Percentiles rank a stretch among this genome's conserved stretches.
Evolutionary conservation across 2,113 vertebrate species (phyloP).

Genomic region (rat (Rattus norvegicus)): GRCr8 NC_086033.1:84226501-84227000

Average conservation of each 20-base stretch:
- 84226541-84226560: neutral
- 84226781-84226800: neutral
- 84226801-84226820: constrained; percentile 60
- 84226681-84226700: neutral
- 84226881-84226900: constrained; percentile 83
- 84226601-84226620: neutral
- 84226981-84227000: constrained; percentile 74
- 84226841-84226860: constrained; percentile 46
- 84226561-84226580: constrained; percentile 39
- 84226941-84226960: constrained; percentile 83
- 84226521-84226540: neutral
- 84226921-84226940: constrained; percentile 83
- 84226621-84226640: neutral
- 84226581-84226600: neutral
- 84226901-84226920: constrained; percentile 80
- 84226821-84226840: constrained; percentile 55
- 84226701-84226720: neutral
- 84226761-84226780: neutral
- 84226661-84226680: neutral
- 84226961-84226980: constrained; percentile 77
- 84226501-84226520: neutral
- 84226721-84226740: neutral
- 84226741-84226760: neutral
- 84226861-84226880: constrained; percentile 70
- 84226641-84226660: neutral